phyloP scores from a whole-genome alignment of 2,113 vertebrate species.

The Labeo catla region DNA sequence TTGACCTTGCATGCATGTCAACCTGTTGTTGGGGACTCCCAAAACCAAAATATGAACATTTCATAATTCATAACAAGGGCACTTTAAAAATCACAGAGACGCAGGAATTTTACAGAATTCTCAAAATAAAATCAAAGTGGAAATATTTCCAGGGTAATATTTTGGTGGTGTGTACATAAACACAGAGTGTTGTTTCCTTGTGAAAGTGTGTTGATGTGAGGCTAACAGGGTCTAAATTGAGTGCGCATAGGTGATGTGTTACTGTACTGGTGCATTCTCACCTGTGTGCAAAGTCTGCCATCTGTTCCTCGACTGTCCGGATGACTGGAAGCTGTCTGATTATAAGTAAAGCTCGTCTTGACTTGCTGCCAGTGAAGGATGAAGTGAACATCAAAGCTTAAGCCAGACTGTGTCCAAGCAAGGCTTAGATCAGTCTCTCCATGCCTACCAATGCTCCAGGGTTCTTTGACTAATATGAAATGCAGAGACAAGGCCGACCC shows the following conservation, averaged over 20 bases:
- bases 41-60: too few species aligned
- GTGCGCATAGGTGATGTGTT: slow-evolving; percentile 48
- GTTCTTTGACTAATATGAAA: slow-evolving; percentile 9
- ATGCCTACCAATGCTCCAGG: slow-evolving; percentile 10
- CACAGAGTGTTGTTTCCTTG: not conserved
- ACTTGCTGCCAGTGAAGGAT: slow-evolving; percentile 40
- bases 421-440: slow-evolving; percentile 11
- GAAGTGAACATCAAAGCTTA: slow-evolving; percentile 46
- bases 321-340: slow-evolving; percentile 35
- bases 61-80: too few species aligned
- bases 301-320: slow-evolving; percentile 19
- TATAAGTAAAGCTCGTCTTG: slow-evolving; percentile 49
- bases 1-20: too few species aligned
- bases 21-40: too few species aligned
- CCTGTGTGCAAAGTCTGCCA: slow-evolving; percentile 31
- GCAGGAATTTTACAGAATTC: not conserved
- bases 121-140: not conserved
- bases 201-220: slow-evolving; percentile 29
- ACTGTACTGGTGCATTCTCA: slow-evolving; percentile 37
- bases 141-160: not conserved
- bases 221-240: slow-evolving; percentile 45
- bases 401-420: slow-evolving; percentile 34
- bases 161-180: not conserved
- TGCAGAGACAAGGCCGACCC: not conserved
- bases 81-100: too few species aligned